Evolutionary conservation across 2,113 vertebrate species (phyloP).

Genomic region (Sciurus niger): DNA sequence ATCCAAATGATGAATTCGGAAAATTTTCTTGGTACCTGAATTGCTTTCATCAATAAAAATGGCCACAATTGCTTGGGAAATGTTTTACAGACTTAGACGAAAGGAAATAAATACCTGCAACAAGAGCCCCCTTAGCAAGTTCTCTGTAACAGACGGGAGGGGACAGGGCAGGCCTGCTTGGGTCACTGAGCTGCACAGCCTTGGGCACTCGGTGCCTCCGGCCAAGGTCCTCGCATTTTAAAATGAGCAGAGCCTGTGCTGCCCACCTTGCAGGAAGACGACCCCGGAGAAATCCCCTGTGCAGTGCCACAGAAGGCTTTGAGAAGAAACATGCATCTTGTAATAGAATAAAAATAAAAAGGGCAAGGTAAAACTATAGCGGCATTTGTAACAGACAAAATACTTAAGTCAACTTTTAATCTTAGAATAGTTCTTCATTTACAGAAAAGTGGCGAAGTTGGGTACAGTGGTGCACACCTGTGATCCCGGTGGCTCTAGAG

Average conservation of each 20-base stretch:
- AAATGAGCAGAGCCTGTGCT: not conserved
- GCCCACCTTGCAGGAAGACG: not conserved
- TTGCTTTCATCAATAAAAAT: not conserved
- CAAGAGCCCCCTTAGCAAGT: not conserved
- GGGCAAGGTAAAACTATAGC: not conserved
- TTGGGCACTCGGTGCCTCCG: too few relatives aligned
- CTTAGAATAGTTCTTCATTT: constrained; percentile 9
- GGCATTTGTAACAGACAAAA: constrained; percentile 17
- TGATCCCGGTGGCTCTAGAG: too few relatives aligned
- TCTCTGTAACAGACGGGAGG: not conserved
- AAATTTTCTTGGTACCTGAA: not conserved
- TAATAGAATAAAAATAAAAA: not conserved
- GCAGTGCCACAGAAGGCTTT: not conserved
- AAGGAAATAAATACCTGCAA: not conserved
- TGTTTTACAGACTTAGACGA: not conserved
- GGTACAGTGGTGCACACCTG: too few relatives aligned
- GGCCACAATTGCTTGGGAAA: not conserved
- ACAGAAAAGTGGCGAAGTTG: not conserved
- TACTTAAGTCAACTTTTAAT: not conserved
- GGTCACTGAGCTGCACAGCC: not conserved
- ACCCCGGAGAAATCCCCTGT: not conserved
- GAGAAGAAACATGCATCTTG: not conserved
- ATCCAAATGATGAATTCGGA: not conserved
- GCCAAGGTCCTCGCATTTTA: too few relatives aligned
- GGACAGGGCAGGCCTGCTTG: not conserved